A percentile compares a stretch with the other conserved stretches of the same genome.
Evolutionary conservation across 2,113 vertebrate species (phyloP).

Genomic region (Opisthocomus hoazin): DNA sequence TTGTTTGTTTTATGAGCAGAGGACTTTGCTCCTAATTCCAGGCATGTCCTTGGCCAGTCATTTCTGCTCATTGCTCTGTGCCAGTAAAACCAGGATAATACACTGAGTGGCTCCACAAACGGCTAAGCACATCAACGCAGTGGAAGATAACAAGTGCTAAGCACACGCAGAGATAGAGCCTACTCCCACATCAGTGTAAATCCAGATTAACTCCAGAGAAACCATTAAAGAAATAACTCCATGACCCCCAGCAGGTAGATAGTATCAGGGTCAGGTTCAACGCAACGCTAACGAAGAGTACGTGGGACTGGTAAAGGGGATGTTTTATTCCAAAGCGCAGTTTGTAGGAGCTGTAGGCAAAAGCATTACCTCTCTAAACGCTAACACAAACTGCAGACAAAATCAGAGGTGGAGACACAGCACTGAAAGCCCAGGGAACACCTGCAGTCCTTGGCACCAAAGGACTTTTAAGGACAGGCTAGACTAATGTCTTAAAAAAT

Average conservation of each 20-base stretch:
- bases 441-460: background rate
- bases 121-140: background rate
- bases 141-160: background rate
- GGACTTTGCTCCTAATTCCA: background rate
- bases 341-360: background rate
- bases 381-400: background rate
- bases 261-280: background rate
- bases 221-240: background rate
- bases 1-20: background rate
- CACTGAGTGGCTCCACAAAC: background rate
- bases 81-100: background rate
- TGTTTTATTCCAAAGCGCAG: background rate
- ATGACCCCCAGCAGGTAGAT: background rate
- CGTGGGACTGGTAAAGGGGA: background rate
- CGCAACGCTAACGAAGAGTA: background rate
- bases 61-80: background rate
- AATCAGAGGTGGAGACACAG: background rate
- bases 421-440: background rate
- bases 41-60: background rate
- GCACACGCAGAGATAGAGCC: background rate
- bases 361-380: background rate
- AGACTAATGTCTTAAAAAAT: background rate
- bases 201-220: background rate
- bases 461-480: background rate
- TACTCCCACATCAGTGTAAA: background rate